A percentile compares a stretch with the other conserved stretches of the same genome.
Conservation (phyloP, 2,797 vertebrate species). For the Scomberomorus guttatus region DNA sequence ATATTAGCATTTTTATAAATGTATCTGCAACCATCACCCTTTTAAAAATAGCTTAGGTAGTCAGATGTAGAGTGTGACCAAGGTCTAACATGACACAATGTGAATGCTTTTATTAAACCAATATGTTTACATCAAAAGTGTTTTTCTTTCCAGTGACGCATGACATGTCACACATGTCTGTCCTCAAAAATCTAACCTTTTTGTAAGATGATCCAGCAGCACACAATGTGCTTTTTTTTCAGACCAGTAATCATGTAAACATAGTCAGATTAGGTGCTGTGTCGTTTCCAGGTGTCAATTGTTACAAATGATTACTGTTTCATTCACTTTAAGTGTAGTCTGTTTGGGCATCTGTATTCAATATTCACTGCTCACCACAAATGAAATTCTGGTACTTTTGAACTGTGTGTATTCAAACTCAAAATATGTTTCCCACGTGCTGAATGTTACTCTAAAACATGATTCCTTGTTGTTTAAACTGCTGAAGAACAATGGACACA, state of each 20-base stretch:
- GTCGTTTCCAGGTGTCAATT: constrained; percentile 23
- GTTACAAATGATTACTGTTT: constrained; percentile 4
- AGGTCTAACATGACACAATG: not conserved
- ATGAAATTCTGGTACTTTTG: not conserved
- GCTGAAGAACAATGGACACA: not conserved
- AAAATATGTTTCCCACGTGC: not conserved
- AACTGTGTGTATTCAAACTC: not conserved
- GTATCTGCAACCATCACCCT: constrained; percentile 26
- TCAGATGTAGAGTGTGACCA: constrained; percentile 38
- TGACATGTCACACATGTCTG: not conserved
- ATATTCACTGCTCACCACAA: not conserved
- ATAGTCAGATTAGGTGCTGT: constrained; percentile 5
- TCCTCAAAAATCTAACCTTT: not conserved
- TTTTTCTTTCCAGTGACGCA: not conserved
- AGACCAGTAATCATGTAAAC: constrained; percentile 11
- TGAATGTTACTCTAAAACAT: not conserved
- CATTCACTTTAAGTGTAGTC: constrained; percentile 1
- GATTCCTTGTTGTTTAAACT: not conserved
- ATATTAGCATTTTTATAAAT: constrained; percentile 41
- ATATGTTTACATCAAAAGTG: not conserved
- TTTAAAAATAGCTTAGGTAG: constrained; percentile 43
- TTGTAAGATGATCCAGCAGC: constrained; percentile 30
- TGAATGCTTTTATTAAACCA: constrained; percentile 32
- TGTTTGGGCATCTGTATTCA: constrained; percentile 1
- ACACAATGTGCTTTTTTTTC: not conserved